Percentiles rank a stretch among this genome's conserved stretches.
Conservation (phyloP, 1,140 invertebrate species). For the Papilio glaucus region DNA sequence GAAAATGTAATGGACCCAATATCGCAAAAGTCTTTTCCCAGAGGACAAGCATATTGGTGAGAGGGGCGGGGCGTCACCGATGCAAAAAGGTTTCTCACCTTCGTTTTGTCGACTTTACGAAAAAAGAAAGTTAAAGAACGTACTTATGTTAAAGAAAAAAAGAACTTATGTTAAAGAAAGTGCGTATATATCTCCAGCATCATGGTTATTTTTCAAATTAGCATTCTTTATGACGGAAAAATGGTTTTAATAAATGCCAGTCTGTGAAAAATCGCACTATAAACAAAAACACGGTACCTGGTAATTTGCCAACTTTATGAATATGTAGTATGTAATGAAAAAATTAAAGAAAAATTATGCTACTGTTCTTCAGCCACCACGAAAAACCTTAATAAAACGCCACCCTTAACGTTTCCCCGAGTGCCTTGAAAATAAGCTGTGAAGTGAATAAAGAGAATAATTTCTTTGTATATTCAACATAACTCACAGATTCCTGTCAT, state of each 20-base stretch:
- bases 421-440: constrained; percentile 21
- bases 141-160: too few relatives aligned
- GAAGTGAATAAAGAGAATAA: constrained; percentile 18
- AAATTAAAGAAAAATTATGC: constrained; percentile 35
- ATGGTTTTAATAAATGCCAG: constrained; percentile 28
- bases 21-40: too few relatives aligned
- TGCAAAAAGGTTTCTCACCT: too few relatives aligned
- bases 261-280: constrained; percentile 21
- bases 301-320: constrained; percentile 35
- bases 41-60: too few relatives aligned
- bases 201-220: not conserved
- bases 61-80: too few relatives aligned
- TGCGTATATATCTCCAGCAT: too few relatives aligned
- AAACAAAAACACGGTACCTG: constrained; percentile 28
- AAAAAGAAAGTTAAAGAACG: too few relatives aligned
- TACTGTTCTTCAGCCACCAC: constrained; percentile 24
- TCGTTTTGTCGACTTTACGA: too few relatives aligned
- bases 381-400: constrained; percentile 27
- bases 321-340: too few relatives aligned
- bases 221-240: constrained; percentile 12
- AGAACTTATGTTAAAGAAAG: not conserved
- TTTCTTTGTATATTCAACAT: not conserved
- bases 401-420: constrained; percentile 11
- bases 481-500: not conserved
- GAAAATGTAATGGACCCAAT: too few relatives aligned